A percentile compares a stretch with the other conserved stretches of the same genome.
phyloP scores from a whole-genome alignment of 2,888 invertebrate genomes.

The Cephus runcator region DNA sequence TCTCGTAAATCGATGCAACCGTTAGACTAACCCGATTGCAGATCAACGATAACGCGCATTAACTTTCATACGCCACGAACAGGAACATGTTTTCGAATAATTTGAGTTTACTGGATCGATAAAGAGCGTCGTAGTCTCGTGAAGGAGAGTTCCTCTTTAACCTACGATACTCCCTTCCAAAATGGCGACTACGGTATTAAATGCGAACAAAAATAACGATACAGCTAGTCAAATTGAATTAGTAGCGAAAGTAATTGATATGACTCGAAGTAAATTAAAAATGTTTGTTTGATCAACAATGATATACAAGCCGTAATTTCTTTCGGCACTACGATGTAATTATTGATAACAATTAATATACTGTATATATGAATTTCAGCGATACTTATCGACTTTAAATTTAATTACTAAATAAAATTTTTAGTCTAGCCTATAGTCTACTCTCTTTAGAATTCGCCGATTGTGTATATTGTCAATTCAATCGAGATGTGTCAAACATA shows the following conservation, averaged over 20 bases:
- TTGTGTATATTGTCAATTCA: not conserved
- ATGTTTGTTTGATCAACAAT: not conserved
- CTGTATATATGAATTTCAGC: not conserved
- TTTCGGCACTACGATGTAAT: not conserved
- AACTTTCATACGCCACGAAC: not conserved
- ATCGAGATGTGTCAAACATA: not conserved
- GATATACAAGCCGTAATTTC: not conserved
- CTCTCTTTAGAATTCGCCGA: not conserved
- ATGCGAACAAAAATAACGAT: not conserved
- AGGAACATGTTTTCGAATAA: not conserved
- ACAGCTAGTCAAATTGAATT: not conserved
- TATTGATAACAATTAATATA: not conserved
- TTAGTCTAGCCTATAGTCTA: not conserved
- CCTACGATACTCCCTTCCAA: conserved; percentile 3
- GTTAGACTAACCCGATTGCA: not conserved
- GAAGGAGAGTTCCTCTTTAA: conserved; percentile 11
- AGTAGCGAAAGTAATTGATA: not conserved
- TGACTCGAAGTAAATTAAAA: not conserved
- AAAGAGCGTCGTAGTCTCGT: not conserved
- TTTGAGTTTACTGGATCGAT: conserved; percentile 7
- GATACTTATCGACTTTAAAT: not conserved
- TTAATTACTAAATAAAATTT: not conserved
- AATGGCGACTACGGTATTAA: not conserved
- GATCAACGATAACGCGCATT: not conserved
- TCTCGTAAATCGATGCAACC: not conserved